These are phyloP conservation scores for Camelus dromedarius DNA, from an alignment of 2,113 vertebrate species.

Conservation along the genomic window DNA sequence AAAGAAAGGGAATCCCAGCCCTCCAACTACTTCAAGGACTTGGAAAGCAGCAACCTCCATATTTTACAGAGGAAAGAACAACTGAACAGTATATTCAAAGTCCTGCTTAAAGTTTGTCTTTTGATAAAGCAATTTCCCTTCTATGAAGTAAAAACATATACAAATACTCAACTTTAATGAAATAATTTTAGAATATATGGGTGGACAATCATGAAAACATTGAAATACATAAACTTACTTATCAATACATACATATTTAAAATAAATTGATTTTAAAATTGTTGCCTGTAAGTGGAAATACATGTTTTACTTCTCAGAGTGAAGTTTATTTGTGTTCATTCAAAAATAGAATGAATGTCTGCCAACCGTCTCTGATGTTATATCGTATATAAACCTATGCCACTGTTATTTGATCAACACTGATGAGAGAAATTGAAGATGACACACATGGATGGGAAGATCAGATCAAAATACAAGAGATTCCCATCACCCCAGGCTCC, in stretches of 20 bases:
- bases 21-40: not conserved
- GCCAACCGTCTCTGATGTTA: not conserved
- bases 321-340: slow-evolving; percentile 29
- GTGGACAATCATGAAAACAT: not conserved
- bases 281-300: not conserved
- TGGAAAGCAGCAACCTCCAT: not conserved
- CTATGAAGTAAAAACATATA: not conserved
- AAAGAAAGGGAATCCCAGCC: not conserved
- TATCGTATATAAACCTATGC: slow-evolving; percentile 82
- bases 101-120: not conserved
- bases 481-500: too few relatives aligned
- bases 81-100: not conserved
- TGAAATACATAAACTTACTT: not conserved
- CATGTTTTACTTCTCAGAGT: not conserved
- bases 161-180: not conserved
- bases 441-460: not conserved
- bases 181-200: not conserved
- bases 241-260: not conserved
- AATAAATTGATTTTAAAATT: not conserved
- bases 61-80: not conserved
- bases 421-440: not conserved
- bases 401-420: slow-evolving; percentile 67
- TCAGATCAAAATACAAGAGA: too few relatives aligned
- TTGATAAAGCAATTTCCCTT: not conserved
- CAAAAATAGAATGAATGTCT: slow-evolving; percentile 48